phyloP scores from a whole-genome alignment of 2,888 invertebrate species.

The Heliconius ethilla region DNA sequence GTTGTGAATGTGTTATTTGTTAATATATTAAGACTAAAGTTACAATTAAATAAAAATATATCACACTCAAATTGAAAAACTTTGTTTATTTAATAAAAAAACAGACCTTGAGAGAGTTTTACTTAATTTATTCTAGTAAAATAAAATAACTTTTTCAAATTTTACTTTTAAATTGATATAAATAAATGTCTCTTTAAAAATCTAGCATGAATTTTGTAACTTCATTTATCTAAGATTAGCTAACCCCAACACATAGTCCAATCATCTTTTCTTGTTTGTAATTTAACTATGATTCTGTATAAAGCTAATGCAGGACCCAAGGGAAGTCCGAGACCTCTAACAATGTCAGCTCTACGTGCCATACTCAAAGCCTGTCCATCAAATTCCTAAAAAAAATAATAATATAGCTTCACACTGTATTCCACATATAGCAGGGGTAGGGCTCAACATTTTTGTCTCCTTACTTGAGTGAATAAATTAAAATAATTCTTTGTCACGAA shows the following conservation, averaged over 20 bases:
- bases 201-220: background rate
- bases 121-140: background rate
- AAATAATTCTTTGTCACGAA: too few relatives aligned
- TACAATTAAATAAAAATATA: background rate
- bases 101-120: background rate
- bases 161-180: background rate
- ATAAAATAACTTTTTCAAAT: constrained; percentile 8
- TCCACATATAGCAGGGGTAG: background rate
- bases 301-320: constrained; percentile 94
- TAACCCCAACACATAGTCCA: constrained; percentile 87
- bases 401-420: background rate
- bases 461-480: too few relatives aligned
- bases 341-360: constrained; percentile 91
- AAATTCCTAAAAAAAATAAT: constrained; percentile 85
- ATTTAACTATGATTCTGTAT: constrained; percentile 89
- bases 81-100: background rate
- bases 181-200: constrained; percentile 5
- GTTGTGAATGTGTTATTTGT: background rate
- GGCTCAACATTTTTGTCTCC: too few relatives aligned
- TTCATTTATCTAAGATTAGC: constrained; percentile 24
- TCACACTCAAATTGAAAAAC: background rate
- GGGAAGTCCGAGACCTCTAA: constrained; percentile 90
- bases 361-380: constrained; percentile 94
- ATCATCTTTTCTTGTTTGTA: constrained; percentile 90
- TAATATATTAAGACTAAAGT: background rate